These are phyloP conservation scores for Picus viridis DNA, from an alignment of 2,797 vertebrate species.

Conservation along the genomic window DNA sequence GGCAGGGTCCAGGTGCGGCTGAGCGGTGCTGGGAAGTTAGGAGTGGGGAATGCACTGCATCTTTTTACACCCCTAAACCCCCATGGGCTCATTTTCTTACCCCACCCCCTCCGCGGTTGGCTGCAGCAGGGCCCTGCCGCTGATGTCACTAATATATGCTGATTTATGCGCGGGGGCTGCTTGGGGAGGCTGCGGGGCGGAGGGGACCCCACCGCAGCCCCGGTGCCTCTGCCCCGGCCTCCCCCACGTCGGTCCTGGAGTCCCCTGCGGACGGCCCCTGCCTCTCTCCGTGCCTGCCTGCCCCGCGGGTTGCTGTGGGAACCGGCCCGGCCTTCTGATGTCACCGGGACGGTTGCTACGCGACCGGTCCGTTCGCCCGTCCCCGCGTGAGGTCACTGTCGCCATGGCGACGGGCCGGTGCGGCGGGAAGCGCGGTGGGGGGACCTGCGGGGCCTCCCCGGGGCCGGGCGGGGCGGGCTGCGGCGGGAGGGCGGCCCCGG, in stretches of 20 bases:
- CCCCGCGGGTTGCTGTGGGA: conserved; percentile 73
- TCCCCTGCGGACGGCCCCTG: neutral
- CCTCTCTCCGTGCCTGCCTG: neutral
- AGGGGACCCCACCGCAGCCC: neutral
- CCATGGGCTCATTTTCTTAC: neutral
- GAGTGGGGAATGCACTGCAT: rapidly evolving
- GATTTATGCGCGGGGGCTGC: neutral
- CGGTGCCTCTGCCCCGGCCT: no score
- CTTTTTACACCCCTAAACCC: neutral
- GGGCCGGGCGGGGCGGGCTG: neutral
- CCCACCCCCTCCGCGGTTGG: neutral
- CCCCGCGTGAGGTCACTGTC: conserved; percentile 69
- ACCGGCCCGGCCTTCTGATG: conserved; percentile 76
- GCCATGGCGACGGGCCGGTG: conserved; percentile 43
- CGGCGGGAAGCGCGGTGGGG: neutral
- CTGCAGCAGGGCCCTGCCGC: neutral
- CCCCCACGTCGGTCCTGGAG: neutral
- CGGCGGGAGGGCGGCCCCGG: neutral
- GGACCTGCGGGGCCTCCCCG: neutral
- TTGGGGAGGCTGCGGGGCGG: neutral
- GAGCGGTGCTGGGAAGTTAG: neutral
- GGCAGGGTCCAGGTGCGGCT: neutral
- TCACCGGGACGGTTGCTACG: conserved; percentile 80
- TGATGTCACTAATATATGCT: neutral
- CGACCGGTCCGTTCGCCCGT: conserved; percentile 78